phyloP scores from a whole-genome alignment of 2,888 invertebrate species.

The Drosophila atripex region DNA sequence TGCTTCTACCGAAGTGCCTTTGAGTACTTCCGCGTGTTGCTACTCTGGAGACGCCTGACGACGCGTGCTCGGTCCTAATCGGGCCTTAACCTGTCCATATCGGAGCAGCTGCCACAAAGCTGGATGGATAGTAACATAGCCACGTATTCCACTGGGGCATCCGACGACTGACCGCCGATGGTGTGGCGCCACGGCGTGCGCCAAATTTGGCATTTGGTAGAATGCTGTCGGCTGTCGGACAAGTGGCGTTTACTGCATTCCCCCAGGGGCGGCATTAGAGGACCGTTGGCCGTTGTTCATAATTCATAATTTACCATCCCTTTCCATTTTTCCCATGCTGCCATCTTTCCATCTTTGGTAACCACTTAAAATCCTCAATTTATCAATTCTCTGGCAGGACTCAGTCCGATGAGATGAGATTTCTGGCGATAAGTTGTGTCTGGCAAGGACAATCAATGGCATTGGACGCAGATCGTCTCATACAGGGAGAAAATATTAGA shows the following conservation, averaged over 20 bases:
- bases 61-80: conserved; percentile 77
- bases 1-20: conserved; percentile 32
- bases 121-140: conserved; percentile 46
- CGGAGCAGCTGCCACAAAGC: conserved; percentile 66
- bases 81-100: conserved; percentile 79
- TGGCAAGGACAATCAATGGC: conserved; percentile 36
- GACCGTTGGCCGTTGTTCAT: conserved; percentile 27
- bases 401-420: conserved; percentile 50
- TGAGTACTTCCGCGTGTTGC: conserved; percentile 75
- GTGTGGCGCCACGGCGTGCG: conserved; percentile 74
- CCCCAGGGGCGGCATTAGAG: conserved; percentile 53
- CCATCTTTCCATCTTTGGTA: conserved; percentile 48
- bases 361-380: conserved; percentile 76
- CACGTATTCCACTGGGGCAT: conserved; percentile 46
- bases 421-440: conserved; percentile 62
- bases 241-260: conserved; percentile 47
- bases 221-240: conserved; percentile 59
- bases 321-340: conserved; percentile 4
- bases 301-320: conserved; percentile 26
- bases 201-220: conserved; percentile 73
- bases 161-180: conserved; percentile 37
- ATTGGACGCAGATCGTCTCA: conserved; percentile 65
- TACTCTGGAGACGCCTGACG: conserved; percentile 56
- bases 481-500: conserved; percentile 6
- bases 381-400: conserved; percentile 63